Base-by-base conservation (phyloP, 2,797 vertebrate species). In the Borostomias antarcticus region DNA sequence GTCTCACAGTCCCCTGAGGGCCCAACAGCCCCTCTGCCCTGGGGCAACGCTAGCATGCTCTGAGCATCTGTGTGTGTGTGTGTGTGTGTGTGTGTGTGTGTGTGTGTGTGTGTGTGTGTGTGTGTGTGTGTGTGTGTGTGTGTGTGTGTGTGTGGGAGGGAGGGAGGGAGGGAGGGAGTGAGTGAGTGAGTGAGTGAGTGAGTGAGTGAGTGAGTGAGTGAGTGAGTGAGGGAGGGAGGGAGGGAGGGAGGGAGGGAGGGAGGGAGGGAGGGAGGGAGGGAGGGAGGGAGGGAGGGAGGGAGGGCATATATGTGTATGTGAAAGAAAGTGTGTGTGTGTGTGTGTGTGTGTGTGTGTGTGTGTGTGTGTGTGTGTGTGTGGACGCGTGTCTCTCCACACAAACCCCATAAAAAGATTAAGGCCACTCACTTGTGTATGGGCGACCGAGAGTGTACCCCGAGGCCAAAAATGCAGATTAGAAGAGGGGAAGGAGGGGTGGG, bases 401-500 rank as follows among this genome's bases (percentile, higher is more conserved):
- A 17, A n/a, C 53, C 29, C 7, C 28, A 54, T 11, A 17, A 21
- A 35, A 33, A 3, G 4, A 62, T 52, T 53, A 35, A 21, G 35
- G 50, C 30, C 32, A 26, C 25, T 64, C 11, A 56, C 40, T 64
- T 1, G 3, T 28, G 8, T 43, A 52, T 40, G 40, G 33, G 29
- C 52, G 52, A 51, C 25, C 21, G 8, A 28, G 58, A 43, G 17
- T n/a, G 13, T 1, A n/a, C 61, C 75, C 62, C 30, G 29, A 25
- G 45, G 64, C 64, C 53, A 30, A 48, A 11, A 56, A 70, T 70
- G 64, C 61, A 66, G 69, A 64, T 65, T 15, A 54, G 26, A 17
- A 23, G 48, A 10, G 48, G 21, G 1, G 19, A 11, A 11, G 48
- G 11, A 13, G 33, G n/a, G 4, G 29, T 15, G 13, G 17, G 28